Base-by-base conservation (phyloP, 2,888 invertebrate genomes). In the Andrena marginata region DNA sequence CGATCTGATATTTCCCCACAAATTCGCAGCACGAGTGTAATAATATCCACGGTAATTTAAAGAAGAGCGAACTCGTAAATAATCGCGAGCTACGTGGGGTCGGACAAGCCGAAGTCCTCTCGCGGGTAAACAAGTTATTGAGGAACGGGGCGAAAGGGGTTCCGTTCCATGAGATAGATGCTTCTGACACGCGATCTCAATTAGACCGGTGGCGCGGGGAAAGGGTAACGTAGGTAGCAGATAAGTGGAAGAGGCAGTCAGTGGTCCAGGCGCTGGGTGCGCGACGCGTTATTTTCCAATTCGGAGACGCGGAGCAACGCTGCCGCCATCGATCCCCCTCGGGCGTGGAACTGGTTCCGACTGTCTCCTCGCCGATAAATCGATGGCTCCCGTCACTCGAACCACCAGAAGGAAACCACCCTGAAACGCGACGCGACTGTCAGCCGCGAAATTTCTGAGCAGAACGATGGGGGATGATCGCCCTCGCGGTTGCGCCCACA, bases 251-350 rank as follows among this genome's bases (percentile, higher is more conserved):
- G 68, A 69, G 56, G 64, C n/a, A 48, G 42, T 13, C 51, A 26
- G 60, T 60, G 56, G 74, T 75, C 72, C 48, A 63, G 56, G 2
- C 68, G 20, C 16, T 48, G 60, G 23, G 80, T 51, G 31, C 62
- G 67, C 59, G 29, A 62, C 68, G 77, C 79, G 81, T 82, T 86
- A 86, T 87, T 87, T 87, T 86, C 86, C 85, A 85, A 85, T 87
- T 83, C 76, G 72, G 56, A 70, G 82, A 87, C 74, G 82, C 71
- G 77, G 70, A 42, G 42, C 71, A 60, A 70, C 68, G 65, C 60
- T 63, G 68, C 31, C 51, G 56, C 76, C 81, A 87, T 86, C 86
- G 87, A 86, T 87, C 86, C 80, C 60, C 64, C 68, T 70, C 59
- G 59, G 56, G 67, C 60, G 64, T 73, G 77, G 64, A 70, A 79